Conservation (phyloP, 1,140 invertebrate genomes). For the Pseudomyrmex flavicornis region DNA sequence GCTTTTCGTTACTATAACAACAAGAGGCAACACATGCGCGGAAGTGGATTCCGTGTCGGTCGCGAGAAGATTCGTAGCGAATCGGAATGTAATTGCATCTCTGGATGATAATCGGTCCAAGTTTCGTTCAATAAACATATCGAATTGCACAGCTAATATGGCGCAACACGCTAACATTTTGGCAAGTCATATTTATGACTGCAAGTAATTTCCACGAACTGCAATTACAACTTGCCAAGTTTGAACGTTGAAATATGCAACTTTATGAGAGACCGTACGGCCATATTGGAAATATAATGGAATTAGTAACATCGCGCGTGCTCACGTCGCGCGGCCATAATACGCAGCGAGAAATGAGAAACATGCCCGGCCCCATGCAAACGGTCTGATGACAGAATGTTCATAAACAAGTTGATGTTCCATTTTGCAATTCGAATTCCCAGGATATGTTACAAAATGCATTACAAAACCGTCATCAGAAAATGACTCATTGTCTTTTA, state of each 20-base stretch:
- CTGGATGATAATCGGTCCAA: slow-evolving; percentile 28
- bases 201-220: slow-evolving; percentile 54
- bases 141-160: slow-evolving; percentile 22
- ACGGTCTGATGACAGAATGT: not conserved
- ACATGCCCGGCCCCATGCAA: not conserved
- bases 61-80: slow-evolving; percentile 8
- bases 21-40: not conserved
- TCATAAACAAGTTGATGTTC: not conserved
- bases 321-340: slow-evolving; percentile 7
- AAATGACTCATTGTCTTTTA: not conserved
- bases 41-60: not conserved
- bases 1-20: not conserved
- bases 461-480: no score
- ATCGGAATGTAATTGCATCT: slow-evolving; percentile 19
- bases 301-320: slow-evolving; percentile 33
- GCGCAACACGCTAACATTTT: slow-evolving; percentile 13
- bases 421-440: not conserved
- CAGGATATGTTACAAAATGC: not conserved
- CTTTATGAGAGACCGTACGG: slow-evolving; percentile 28
- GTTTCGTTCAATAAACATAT: slow-evolving; percentile 31
- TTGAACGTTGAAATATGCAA: slow-evolving; percentile 52
- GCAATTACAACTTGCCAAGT: slow-evolving; percentile 55
- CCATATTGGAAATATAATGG: slow-evolving; percentile 59
- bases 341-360: slow-evolving; percentile 21
- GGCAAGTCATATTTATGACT: slow-evolving; percentile 52